Evolutionary conservation across 1,140 invertebrate species (phyloP).

Genomic region (Drosophila lacteicornis): DNA sequence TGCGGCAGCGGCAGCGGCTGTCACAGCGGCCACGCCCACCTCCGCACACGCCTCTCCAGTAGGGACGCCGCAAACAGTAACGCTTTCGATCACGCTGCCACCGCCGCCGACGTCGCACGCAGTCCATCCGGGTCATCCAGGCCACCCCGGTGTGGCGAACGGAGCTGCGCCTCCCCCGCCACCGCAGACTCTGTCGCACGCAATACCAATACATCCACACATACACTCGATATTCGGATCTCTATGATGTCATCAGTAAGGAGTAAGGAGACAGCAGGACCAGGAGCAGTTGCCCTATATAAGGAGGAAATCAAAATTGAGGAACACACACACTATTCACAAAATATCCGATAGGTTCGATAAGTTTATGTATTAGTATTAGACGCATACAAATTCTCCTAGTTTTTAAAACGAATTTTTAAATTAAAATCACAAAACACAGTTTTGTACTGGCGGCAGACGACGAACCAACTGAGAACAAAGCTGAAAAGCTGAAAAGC

Average conservation of each 20-base stretch:
- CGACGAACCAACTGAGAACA: constrained; percentile 30
- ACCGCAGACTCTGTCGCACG: constrained; percentile 73
- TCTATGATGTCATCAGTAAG: constrained; percentile 83
- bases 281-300: constrained; percentile 1
- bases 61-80: constrained; percentile 77
- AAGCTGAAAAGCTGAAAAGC: constrained; percentile 13
- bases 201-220: constrained; percentile 83
- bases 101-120: constrained; percentile 56
- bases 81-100: constrained; percentile 72
- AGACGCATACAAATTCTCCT: constrained; percentile 61
- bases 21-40: constrained; percentile 48
- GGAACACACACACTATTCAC: constrained; percentile 38
- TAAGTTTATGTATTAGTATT: constrained; percentile 60
- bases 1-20: constrained; percentile 39
- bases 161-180: constrained; percentile 64
- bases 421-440: constrained; percentile 48
- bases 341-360: constrained; percentile 42
- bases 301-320: constrained; percentile 21
- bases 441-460: constrained; percentile 52
- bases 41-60: constrained; percentile 59
- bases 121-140: constrained; percentile 60
- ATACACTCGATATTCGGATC: constrained; percentile 85
- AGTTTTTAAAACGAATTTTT: constrained; percentile 62
- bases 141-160: constrained; percentile 51
- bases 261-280: constrained; percentile 30